Base-by-base conservation (phyloP, 2,113 vertebrate genomes). In the Etheostoma cragini region DNA sequence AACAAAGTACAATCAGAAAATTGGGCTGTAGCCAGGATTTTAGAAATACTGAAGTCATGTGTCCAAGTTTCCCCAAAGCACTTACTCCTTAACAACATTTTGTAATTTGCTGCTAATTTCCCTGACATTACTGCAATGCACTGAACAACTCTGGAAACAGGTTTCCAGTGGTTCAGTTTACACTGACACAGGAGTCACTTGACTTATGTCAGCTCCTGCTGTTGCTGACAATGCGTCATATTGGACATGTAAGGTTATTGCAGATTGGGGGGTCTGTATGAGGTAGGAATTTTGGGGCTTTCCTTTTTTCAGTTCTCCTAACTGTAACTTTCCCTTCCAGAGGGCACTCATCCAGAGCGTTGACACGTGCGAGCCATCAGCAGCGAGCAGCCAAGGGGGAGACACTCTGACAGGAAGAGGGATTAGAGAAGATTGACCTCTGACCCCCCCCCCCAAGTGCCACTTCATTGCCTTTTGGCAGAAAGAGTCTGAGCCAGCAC, bases 361-460 rank as follows among this genome's bases (percentile, higher is more conserved):
- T 86, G 90, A 91, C 93, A 88, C 81, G 86, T 85, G 86, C 89
- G 88, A 94, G 91, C 89, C 92, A 93, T 94, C 94, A 93, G 91
- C 81, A 61, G 80, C 8, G 72, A 82, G 90, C 89, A 89, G 93
- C 91, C 90, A 53, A 84, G 87, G 87, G 88, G 89, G 89, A 89
- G 86, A 88, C 80, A 78, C 78, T 78, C 86, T 94, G 94, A 95
- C 95, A 95, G 92, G 94, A 95, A 95, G 95, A 95, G 84, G 94
- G 93, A 95, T 95, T 93, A 94, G 89, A 85, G 91, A 81, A 56
- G 89, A 85, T 90, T 94, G 93, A 94, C 92, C 94, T 83, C 88
- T 92, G 92, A 94, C 85, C 88, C 83, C 81, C 89, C 83, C 81
- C 58, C 70, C 74, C 74, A 78, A 89, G 84, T 91, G 91, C 91